These are phyloP conservation scores for Drosophila ogumai DNA, from an alignment of 1,140 invertebrate genomes.

Conservation along the genomic window DNA sequence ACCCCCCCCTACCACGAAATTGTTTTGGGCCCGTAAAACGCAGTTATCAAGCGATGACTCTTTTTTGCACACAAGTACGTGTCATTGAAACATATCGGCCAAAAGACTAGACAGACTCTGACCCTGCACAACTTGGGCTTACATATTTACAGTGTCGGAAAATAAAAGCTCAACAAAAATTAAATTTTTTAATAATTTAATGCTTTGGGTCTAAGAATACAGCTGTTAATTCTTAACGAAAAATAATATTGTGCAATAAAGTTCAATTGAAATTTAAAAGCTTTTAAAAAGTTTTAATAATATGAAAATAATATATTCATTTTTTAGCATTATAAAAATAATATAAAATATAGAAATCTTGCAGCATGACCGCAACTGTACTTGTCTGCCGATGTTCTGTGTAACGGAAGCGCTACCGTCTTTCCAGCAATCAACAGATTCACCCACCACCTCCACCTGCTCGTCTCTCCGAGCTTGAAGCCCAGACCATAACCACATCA, in stretches of 20 bases:
- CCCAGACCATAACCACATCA: background rate
- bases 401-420: background rate
- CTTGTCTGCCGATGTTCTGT: background rate
- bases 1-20: background rate
- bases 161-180: background rate
- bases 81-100: constrained; percentile 2
- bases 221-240: too few relatives aligned
- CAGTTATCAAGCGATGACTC: constrained; percentile 22
- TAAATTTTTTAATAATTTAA: too few relatives aligned
- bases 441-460: background rate
- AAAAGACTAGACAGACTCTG: constrained; percentile 14
- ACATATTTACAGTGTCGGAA: background rate
- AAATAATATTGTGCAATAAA: too few relatives aligned
- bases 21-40: constrained; percentile 8
- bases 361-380: background rate
- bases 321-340: too few relatives aligned
- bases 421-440: constrained; percentile 1
- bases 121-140: constrained; percentile 14
- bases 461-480: background rate
- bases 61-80: constrained; percentile 12
- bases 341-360: background rate
- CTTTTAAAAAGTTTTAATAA: too few relatives aligned
- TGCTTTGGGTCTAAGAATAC: too few relatives aligned
- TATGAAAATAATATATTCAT: too few relatives aligned
- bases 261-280: too few relatives aligned